phyloP scores from a whole-genome alignment of 2,888 invertebrate genomes.

The Clusia tigrina region DNA sequence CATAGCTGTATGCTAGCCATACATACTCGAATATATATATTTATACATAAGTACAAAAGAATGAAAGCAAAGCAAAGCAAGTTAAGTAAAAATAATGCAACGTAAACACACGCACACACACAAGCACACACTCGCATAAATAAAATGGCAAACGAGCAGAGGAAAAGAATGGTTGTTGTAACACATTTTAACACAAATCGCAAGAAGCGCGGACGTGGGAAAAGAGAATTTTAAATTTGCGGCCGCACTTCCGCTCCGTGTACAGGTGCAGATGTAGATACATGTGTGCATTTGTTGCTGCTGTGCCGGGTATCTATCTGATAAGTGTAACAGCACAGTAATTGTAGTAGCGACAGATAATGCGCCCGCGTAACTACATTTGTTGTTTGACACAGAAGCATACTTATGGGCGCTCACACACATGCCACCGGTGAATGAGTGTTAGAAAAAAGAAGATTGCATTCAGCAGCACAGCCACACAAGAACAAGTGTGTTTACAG shows the following conservation, averaged over 20 bases:
- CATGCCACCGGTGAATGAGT: too few relatives aligned
- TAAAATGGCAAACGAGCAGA: too few relatives aligned
- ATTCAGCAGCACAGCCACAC: not conserved
- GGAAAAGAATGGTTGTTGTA: too few relatives aligned
- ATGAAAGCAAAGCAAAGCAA: not conserved
- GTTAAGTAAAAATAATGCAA: not conserved
- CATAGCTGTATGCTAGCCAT: not conserved
- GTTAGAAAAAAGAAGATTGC: not conserved
- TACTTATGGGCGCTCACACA: conserved; percentile 1
- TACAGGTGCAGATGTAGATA: too few relatives aligned
- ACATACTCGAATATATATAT: not conserved
- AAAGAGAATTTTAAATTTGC: not conserved
- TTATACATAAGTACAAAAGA: not conserved
- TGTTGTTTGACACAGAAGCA: not conserved
- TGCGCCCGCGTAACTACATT: not conserved
- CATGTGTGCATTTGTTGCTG: not conserved
- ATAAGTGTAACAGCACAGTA: not conserved
- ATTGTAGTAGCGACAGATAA: conserved; percentile 1
- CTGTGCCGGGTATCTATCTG: too few relatives aligned
- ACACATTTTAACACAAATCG: too few relatives aligned
- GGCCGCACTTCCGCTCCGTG: too few relatives aligned
- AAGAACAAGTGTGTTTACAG: not conserved
- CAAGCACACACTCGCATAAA: too few relatives aligned
- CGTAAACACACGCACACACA: not conserved
- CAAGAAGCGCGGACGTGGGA: not conserved